Conservation (phyloP, 1,140 invertebrate genomes). For the Oryctes rhinoceros region DNA sequence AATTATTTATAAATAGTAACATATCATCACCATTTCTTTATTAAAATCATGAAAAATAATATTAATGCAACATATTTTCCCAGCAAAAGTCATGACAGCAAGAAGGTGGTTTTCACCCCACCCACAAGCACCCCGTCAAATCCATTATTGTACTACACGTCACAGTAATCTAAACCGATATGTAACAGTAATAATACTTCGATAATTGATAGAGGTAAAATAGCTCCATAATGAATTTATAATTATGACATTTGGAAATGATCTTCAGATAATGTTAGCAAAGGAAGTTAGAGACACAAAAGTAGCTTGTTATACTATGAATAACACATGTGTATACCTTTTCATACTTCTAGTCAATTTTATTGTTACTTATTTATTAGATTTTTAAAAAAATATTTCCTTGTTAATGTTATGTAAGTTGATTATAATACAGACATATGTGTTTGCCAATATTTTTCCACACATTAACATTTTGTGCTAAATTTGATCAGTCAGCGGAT, state of each 20-base stretch:
- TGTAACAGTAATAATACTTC: no score
- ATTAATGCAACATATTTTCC: no score
- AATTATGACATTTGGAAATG: background rate
- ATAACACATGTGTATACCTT: background rate
- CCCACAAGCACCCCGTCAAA: no score
- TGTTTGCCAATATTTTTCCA: background rate
- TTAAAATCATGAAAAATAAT: no score
- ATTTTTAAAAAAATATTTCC: background rate
- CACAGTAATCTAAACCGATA: no score
- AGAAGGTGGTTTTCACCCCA: no score
- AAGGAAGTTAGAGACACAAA: background rate
- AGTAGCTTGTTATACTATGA: background rate
- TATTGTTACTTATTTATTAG: slow-evolving; percentile 41
- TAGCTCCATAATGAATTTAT: no score
- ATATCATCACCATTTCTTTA: no score
- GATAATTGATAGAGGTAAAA: no score
- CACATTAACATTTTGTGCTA: background rate
- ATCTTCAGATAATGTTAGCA: background rate
- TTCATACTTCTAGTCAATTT: slow-evolving; percentile 41
- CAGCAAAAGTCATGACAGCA: no score
- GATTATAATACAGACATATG: background rate
- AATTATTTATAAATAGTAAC: no score
- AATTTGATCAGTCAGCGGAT: background rate
- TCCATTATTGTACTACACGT: no score
- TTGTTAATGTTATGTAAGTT: background rate